Evolutionary conservation across 1,140 invertebrate species (phyloP).

Genomic region (Sitobion miscanthi): DNA sequence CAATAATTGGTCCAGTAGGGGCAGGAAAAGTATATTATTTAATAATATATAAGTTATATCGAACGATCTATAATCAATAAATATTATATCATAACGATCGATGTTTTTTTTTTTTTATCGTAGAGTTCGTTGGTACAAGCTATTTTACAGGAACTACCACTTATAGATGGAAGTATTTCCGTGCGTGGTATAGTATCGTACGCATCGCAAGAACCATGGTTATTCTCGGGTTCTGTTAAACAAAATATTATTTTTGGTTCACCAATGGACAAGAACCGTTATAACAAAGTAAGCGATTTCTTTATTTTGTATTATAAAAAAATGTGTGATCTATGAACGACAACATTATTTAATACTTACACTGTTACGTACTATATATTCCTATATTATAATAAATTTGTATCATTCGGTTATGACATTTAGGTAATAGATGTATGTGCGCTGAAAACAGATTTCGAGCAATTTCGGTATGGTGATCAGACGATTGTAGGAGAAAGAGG

Average conservation of each 20-base stretch:
- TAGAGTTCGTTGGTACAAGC: slow-evolving; percentile 76
- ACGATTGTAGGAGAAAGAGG: slow-evolving; percentile 90
- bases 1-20: slow-evolving; percentile 82
- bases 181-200: slow-evolving; percentile 84
- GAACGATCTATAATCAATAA: too few species aligned
- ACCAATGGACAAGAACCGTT: slow-evolving; percentile 74
- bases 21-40: slow-evolving; percentile 73
- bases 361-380: neutral
- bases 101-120: too few species aligned
- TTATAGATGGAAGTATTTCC: slow-evolving; percentile 70
- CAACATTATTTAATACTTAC: too few species aligned
- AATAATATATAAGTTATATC: too few species aligned
- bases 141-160: slow-evolving; percentile 79
- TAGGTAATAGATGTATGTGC: slow-evolving; percentile 67
- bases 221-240: slow-evolving; percentile 77
- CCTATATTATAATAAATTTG: neutral
- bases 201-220: slow-evolving; percentile 92
- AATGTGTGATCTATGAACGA: too few species aligned
- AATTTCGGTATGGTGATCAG: slow-evolving; percentile 78
- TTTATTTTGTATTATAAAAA: neutral
- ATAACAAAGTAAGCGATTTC: slow-evolving; percentile 69
- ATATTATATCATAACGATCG: too few species aligned
- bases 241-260: slow-evolving; percentile 92
- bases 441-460: slow-evolving; percentile 77
- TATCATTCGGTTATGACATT: neutral